phyloP scores from a whole-genome alignment of 2,797 vertebrate species.

The Catamblyrhynchus diadema region DNA sequence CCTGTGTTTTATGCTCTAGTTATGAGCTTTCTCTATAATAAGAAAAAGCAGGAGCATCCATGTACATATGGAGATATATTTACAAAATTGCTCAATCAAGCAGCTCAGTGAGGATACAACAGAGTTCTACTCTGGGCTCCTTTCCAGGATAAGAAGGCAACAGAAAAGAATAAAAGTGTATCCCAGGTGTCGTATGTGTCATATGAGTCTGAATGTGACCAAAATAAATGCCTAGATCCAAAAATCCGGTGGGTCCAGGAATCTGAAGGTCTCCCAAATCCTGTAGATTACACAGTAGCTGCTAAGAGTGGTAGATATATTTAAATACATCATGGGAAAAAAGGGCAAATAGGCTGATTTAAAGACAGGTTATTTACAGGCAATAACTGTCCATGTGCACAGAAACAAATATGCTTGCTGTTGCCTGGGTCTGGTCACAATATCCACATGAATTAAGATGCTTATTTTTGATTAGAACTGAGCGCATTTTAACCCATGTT shows the following conservation, averaged over 20 bases:
- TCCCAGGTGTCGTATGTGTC: neutral
- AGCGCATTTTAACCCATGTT: neutral
- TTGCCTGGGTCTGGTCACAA: neutral
- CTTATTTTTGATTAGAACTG: neutral
- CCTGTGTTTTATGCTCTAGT: neutral
- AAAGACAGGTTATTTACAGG: neutral
- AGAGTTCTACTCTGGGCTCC: rapidly evolving
- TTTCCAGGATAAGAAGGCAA: neutral
- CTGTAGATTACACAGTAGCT: neutral
- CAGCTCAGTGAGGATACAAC: neutral
- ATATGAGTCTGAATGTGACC: neutral
- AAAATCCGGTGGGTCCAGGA: neutral
- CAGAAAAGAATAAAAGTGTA: neutral
- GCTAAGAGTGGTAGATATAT: neutral
- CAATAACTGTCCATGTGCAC: neutral
- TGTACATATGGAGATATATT: neutral
- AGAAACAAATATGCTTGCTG: neutral
- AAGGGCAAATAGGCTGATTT: neutral
- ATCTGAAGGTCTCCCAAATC: neutral
- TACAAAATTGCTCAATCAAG: neutral
- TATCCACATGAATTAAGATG: neutral
- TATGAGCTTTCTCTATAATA: neutral
- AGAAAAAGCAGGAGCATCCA: neutral
- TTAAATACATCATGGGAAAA: neutral
- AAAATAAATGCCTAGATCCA: neutral